A percentile compares a stretch with the other conserved stretches of the same genome.
Conservation (phyloP, 2,888 invertebrate species). For the Acleris holmiana region DNA sequence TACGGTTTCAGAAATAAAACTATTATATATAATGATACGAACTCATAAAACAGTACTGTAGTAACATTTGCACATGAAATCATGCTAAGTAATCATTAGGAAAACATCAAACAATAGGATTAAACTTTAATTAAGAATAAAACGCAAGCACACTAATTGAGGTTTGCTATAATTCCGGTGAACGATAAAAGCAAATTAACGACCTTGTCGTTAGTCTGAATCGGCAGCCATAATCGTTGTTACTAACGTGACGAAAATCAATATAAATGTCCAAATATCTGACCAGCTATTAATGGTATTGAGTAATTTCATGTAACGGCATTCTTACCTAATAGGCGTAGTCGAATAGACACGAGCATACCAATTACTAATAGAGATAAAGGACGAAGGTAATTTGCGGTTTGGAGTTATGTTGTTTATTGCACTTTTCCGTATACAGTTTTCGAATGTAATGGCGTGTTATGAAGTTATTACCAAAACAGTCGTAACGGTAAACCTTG, state of each 20-base stretch:
- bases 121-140: neutral
- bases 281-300: slow-evolving; percentile 48
- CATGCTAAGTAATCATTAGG: neutral
- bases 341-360: slow-evolving; percentile 27
- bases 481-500: neutral
- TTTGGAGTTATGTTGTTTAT: slow-evolving; percentile 10
- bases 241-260: slow-evolving; percentile 47
- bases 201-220: slow-evolving; percentile 51
- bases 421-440: slow-evolving; percentile 5
- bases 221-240: slow-evolving; percentile 51
- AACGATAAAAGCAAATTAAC: slow-evolving; percentile 48
- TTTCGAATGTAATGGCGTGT: slow-evolving; percentile 7
- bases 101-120: neutral
- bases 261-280: slow-evolving; percentile 50
- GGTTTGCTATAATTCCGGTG: neutral
- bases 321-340: slow-evolving; percentile 36
- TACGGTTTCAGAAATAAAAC: too few species aligned
- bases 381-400: slow-evolving; percentile 20
- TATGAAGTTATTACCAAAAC: slow-evolving; percentile 9
- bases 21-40: too few species aligned
- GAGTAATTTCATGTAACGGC: slow-evolving; percentile 43
- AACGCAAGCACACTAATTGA: neutral
- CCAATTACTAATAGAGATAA: slow-evolving; percentile 15
- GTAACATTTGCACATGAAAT: slow-evolving; percentile 11
- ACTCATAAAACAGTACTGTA: too few species aligned